Conservation (phyloP, 2,113 vertebrate genomes). For the Chelonoidis abingdonii region DNA sequence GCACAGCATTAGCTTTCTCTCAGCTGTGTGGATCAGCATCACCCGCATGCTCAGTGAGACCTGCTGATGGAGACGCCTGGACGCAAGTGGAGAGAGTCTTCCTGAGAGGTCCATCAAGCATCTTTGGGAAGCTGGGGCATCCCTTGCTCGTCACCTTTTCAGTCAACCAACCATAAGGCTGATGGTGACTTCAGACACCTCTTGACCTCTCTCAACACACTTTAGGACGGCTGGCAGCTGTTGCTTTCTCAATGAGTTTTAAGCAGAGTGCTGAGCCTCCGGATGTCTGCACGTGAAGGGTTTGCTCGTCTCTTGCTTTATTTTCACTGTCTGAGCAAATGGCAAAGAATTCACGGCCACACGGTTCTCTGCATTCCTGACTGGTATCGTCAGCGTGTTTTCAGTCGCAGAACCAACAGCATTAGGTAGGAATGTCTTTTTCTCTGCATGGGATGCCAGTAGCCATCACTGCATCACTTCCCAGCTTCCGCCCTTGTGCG, state of each 20-base stretch:
- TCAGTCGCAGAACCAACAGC: background rate
- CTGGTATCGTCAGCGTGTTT: background rate
- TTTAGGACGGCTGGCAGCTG: background rate
- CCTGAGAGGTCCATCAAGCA: background rate
- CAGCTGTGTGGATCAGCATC: background rate
- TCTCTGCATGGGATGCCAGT: background rate
- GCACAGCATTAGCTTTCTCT: background rate
- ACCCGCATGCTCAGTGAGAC: background rate
- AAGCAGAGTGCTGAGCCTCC: background rate
- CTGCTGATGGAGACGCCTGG: background rate
- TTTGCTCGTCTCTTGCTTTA: background rate
- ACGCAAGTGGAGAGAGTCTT: background rate
- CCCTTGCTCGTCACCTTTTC: background rate
- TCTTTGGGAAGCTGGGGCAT: background rate
- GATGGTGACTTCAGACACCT: background rate
- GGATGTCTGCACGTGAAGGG: fast-evolving
- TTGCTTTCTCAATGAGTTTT: background rate
- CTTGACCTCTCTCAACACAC: background rate
- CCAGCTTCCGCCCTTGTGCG: background rate
- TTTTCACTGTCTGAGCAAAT: background rate
- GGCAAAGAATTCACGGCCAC: background rate
- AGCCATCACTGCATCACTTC: background rate
- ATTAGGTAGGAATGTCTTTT: background rate
- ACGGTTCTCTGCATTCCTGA: background rate
- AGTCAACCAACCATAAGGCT: background rate